These are phyloP conservation scores for Rhagonycha fulva DNA, from an alignment of 2,888 invertebrate genomes.

Conservation along the genomic window DNA sequence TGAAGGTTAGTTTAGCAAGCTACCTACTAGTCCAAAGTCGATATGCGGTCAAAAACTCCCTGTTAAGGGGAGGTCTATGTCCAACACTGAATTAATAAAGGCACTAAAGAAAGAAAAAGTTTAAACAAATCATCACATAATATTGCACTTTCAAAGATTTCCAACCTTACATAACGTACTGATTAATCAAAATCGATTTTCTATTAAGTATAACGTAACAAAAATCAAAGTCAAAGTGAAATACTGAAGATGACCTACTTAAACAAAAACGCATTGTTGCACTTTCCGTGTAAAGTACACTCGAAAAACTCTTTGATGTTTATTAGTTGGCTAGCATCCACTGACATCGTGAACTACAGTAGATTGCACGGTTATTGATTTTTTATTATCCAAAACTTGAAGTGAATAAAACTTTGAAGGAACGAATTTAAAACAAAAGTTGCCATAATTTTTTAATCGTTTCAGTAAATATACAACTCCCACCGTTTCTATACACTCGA, in stretches of 20 bases:
- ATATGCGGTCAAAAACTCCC: no score
- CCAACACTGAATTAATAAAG: no score
- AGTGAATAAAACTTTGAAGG: background rate
- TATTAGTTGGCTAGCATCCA: background rate
- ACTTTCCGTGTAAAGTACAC: background rate
- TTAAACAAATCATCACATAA: no score
- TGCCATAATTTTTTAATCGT: background rate
- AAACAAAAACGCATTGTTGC: background rate
- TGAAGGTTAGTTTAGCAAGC: no score
- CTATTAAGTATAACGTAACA: no score
- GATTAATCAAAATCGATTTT: no score
- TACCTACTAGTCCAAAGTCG: no score
- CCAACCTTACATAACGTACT: no score
- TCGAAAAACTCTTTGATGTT: background rate
- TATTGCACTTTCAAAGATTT: no score
- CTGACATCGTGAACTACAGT: background rate
- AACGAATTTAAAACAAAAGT: background rate
- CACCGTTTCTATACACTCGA: background rate
- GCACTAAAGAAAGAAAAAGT: no score
- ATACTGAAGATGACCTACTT: background rate
- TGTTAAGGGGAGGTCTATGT: no score
- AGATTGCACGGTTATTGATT: background rate
- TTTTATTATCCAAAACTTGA: background rate
- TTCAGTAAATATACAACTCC: background rate
- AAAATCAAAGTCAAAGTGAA: no score